Base-by-base conservation (phyloP, 2,113 vertebrate genomes). In the Podarcis cretensis region DNA sequence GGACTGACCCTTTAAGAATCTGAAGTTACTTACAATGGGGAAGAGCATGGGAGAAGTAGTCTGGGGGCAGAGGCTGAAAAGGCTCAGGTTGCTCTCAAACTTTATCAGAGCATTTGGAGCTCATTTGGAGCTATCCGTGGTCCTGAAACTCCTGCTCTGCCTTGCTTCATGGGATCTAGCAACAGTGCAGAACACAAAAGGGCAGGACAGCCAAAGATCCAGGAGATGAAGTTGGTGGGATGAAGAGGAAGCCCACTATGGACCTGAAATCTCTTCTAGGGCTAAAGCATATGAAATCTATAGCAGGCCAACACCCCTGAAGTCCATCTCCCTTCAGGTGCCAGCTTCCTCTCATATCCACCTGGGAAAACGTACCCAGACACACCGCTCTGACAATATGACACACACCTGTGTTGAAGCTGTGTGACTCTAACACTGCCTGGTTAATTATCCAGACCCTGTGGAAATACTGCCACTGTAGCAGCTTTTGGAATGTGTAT, bases 381-480 rank as follows among this genome's bases (percentile, higher is more conserved):
- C 20, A 37, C 32, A 63, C 59, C 9, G 7, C 25, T 23, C 14
- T 65, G 57, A 65, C 13, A 30, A 20, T 30, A 77, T 18, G 54
- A 77, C 10, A 27, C 23, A 59, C 21, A 25, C 37, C 92, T 83
- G 66, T 88, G 78, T 81, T 57, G 81, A 82, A 86, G 32, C 54
- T 13, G 0, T 6, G 2, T 5, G 3, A 59, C 27, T 80, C 85
- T 37, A 8, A 27, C 30, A 37, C 18, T 37, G 18, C 27, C n/a
- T 16, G 76, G 74, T 75, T 82, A 86, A 91, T 92, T 85, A 83
- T 3, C 37, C 66, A 81, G 74, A 25, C 74, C 65, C 32, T n/a
- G 78, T 85, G 40, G 78, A 88, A n/a, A 85, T 48, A 23, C 87
- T 37, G 43, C n/a, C 89, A 78, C 37, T 86, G 75, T 54, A 54